Conservation (phyloP, 53 echinoderm and acorn worm genomes). For the Paracentrotus lividus region DNA sequence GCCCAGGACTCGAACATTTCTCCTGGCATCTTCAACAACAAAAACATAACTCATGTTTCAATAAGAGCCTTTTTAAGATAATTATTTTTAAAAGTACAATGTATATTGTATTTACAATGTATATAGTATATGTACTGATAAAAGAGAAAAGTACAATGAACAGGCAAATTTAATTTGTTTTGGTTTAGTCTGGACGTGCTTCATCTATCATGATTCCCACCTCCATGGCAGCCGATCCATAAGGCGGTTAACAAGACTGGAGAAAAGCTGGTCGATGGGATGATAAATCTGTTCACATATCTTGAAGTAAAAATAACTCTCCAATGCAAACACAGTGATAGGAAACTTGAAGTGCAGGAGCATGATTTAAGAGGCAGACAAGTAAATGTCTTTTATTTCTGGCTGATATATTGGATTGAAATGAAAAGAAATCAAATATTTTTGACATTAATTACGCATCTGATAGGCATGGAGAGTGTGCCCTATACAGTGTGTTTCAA, state of each 20-base stretch:
- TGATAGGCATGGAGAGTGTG: too few relatives aligned
- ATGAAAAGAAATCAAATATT: background rate
- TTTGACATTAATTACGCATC: conserved; percentile 11
- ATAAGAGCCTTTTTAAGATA: too few relatives aligned
- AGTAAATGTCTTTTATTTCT: background rate
- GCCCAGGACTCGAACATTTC: too few relatives aligned
- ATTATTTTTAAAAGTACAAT: too few relatives aligned
- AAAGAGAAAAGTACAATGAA: too few relatives aligned
- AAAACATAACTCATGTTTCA: too few relatives aligned
- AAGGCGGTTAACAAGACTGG: background rate
- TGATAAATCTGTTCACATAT: conserved; percentile 36
- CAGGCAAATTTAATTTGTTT: background rate
- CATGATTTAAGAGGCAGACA: conserved; percentile 6
- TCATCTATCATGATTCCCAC: conserved; percentile 1
- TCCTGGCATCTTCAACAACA: too few relatives aligned
- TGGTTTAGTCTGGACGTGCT: background rate
- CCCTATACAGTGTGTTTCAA: too few relatives aligned
- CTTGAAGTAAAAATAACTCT: conserved; percentile 13
- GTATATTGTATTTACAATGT: too few relatives aligned
- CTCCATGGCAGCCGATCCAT: background rate
- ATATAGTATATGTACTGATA: too few relatives aligned
- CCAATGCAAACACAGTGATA: background rate
- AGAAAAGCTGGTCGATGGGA: conserved; percentile 25
- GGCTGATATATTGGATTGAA: background rate
- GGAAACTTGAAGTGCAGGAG: background rate